These are phyloP conservation scores for Pogona vitticeps DNA, from an alignment of 2,113 vertebrate genomes.

Conservation along the genomic window DNA sequence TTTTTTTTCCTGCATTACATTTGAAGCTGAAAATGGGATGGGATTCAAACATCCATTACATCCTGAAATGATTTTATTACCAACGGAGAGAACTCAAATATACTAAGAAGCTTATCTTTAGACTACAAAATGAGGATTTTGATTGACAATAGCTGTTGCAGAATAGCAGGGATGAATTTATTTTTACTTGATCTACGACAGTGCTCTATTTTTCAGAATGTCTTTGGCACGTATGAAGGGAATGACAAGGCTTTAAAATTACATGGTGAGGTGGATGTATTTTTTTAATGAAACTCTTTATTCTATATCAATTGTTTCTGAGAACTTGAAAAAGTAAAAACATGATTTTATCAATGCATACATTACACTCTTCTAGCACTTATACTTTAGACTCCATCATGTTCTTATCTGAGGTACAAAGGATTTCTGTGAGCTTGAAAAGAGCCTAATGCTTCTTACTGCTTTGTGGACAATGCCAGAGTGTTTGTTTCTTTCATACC, in stretches of 20 bases:
- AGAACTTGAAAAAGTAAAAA: constrained; percentile 26
- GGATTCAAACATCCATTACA: constrained; percentile 27
- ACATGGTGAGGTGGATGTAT: not conserved
- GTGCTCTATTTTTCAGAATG: constrained; percentile 62
- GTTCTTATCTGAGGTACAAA: constrained; percentile 2
- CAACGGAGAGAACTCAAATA: constrained; percentile 53
- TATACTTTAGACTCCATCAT: constrained; percentile 16
- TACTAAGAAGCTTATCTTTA: constrained; percentile 55
- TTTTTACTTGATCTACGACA: constrained; percentile 54
- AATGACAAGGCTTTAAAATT: constrained; percentile 51
- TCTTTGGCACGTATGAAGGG: constrained; percentile 35
- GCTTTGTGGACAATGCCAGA: not conserved
- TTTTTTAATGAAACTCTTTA: constrained; percentile 6
- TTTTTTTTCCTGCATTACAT: not conserved
- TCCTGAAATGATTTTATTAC: constrained; percentile 44
- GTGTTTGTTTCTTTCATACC: not conserved
- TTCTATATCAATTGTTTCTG: constrained; percentile 29
- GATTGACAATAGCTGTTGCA: constrained; percentile 60
- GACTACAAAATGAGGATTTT: constrained; percentile 60
- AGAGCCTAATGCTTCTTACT: not conserved
- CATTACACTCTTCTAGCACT: constrained; percentile 32
- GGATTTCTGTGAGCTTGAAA: not conserved
- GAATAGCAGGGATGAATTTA: constrained; percentile 51
- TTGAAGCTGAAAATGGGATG: not conserved
- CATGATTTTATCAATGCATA: not conserved